Percentiles rank a stretch among this genome's conserved stretches.
Evolutionary conservation across 2,888 invertebrate species (phyloP).

Genomic region (Achlya flavicornis): DNA sequence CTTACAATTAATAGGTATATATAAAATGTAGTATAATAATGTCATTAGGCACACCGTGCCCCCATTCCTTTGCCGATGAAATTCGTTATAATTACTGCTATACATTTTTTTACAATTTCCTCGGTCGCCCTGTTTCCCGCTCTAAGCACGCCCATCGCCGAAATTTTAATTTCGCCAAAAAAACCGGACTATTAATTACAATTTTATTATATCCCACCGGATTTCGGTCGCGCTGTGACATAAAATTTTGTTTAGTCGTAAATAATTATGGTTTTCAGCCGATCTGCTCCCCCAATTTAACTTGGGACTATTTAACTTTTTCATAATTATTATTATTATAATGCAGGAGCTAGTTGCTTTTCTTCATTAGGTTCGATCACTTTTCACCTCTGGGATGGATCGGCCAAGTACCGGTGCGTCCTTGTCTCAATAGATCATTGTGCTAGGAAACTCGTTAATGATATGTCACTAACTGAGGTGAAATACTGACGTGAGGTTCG

Average conservation of each 20-base stretch:
- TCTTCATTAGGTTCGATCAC: too few species aligned
- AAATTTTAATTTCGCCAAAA: conserved; percentile 26
- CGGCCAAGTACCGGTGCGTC: too few species aligned
- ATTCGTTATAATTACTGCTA: conserved; percentile 13
- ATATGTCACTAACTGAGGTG: too few species aligned
- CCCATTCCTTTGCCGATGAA: conserved; percentile 8
- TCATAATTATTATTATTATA: neutral
- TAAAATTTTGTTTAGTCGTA: conserved; percentile 31
- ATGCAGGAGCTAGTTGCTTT: too few species aligned
- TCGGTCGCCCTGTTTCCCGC: conserved; percentile 10
- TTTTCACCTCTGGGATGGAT: too few species aligned
- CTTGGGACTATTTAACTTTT: neutral
- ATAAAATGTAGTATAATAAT: neutral
- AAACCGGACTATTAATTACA: conserved; percentile 30
- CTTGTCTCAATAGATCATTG: too few species aligned
- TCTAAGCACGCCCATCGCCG: conserved; percentile 19
- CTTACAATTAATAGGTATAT: too few species aligned
- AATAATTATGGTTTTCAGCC: conserved; percentile 24
- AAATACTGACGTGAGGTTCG: too few species aligned
- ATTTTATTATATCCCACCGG: conserved; percentile 26
- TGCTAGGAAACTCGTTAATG: too few species aligned
- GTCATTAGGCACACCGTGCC: neutral
- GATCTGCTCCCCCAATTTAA: neutral
- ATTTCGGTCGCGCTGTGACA: conserved; percentile 22
- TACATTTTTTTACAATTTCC: conserved; percentile 14